A percentile compares a stretch with the other conserved stretches of the same genome.
Evolutionary conservation across 2,888 invertebrate species (phyloP).

Genomic region (Eudemis profundana): DNA sequence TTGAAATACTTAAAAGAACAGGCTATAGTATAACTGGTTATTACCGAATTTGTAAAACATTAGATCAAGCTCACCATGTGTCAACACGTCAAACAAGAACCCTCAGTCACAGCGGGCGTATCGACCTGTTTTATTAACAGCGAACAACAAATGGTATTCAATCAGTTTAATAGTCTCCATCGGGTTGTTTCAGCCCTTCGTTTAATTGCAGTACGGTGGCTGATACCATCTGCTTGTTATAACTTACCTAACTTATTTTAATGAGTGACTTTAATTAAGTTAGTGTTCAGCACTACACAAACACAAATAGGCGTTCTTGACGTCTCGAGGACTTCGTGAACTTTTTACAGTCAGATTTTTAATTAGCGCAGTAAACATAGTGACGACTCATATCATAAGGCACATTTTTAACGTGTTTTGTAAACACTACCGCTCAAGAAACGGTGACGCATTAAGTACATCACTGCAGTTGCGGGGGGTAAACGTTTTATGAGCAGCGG

Average conservation of each 20-base stretch:
- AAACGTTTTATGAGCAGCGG: no score
- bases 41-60: not conserved
- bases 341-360: no score
- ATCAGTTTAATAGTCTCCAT: slow-evolving; percentile 68
- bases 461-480: no score
- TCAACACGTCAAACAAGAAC: slow-evolving; percentile 4
- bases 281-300: not conserved
- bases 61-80: not conserved
- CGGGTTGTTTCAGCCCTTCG: slow-evolving; percentile 62
- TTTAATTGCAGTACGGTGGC: slow-evolving; percentile 58
- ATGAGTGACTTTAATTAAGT: not conserved
- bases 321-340: no score
- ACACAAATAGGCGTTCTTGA: no score
- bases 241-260: slow-evolving; percentile 15
- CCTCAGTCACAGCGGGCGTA: slow-evolving; percentile 37
- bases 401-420: no score
- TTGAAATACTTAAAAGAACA: no score
- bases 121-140: slow-evolving; percentile 46
- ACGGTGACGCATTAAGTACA: no score
- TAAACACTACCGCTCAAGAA: no score
- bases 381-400: no score
- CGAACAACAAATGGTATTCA: slow-evolving; percentile 57
- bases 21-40: not conserved
- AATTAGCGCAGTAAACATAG: no score
- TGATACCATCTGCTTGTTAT: slow-evolving; percentile 55